Evolutionary conservation across 2,888 invertebrate species (phyloP).

Genomic region (Eilema caniola): DNA sequence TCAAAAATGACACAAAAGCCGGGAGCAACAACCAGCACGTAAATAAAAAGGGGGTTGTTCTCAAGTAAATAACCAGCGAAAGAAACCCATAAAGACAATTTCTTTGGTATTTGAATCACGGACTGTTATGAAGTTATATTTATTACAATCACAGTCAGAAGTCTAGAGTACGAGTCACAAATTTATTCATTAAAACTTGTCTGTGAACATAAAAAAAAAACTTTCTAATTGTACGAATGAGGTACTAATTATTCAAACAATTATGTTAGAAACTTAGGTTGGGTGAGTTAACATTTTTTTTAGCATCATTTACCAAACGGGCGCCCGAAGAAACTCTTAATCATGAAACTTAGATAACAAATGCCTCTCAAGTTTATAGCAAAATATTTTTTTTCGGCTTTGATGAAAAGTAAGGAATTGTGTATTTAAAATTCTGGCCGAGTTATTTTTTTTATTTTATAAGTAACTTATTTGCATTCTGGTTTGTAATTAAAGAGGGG

Average conservation of each 20-base stretch:
- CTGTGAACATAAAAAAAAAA: conserved; percentile 57
- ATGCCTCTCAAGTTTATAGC: conserved; percentile 67
- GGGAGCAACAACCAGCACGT: no score
- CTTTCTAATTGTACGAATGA: conserved; percentile 73
- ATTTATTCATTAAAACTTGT: conserved; percentile 68
- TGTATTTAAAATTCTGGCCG: conserved; percentile 59
- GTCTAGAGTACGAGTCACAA: conserved; percentile 46
- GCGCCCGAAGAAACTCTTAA: conserved; percentile 70
- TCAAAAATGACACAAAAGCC: no score
- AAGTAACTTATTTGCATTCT: conserved; percentile 74
- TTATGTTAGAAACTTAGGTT: conserved; percentile 66
- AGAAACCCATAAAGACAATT: not conserved
- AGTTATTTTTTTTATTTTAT: conserved; percentile 65
- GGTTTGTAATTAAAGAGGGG: conserved; percentile 65
- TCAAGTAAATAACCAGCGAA: not conserved
- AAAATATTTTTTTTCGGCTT: conserved; percentile 62
- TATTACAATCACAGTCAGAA: conserved; percentile 20
- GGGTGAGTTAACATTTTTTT: conserved; percentile 66
- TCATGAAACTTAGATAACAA: conserved; percentile 80
- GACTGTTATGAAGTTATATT: conserved; percentile 13
- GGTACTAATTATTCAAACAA: conserved; percentile 81
- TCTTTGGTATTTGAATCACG: conserved; percentile 3
- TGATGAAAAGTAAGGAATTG: conserved; percentile 65
- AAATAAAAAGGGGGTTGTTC: not conserved
- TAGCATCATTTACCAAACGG: conserved; percentile 64